These are phyloP conservation scores for Cantharis nigra DNA, from an alignment of 2,888 invertebrate species.

Conservation along the genomic window DNA sequence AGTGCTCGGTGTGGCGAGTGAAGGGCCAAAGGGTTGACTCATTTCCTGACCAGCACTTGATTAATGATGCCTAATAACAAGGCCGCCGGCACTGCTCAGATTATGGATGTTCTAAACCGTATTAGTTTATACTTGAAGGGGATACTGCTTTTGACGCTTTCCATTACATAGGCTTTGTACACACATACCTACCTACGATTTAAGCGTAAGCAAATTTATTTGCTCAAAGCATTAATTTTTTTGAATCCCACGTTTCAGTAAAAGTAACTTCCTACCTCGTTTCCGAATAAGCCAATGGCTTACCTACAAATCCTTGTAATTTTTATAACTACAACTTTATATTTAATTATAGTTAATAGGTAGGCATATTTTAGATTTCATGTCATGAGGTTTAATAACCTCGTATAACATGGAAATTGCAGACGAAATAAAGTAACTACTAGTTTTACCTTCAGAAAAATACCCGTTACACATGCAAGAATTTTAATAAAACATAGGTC, in stretches of 20 bases:
- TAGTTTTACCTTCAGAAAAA: background rate
- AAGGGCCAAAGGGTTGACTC: slow-evolving; percentile 58
- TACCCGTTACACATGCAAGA: background rate
- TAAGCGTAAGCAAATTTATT: slow-evolving; percentile 2
- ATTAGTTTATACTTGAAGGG: slow-evolving; percentile 46
- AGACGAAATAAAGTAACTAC: background rate
- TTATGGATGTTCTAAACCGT: slow-evolving; percentile 46
- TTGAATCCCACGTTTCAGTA: background rate
- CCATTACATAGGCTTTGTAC: slow-evolving; percentile 11
- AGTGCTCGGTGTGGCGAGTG: slow-evolving; percentile 42
- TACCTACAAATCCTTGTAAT: background rate
- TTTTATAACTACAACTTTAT: background rate
- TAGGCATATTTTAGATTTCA: background rate
- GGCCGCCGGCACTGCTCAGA: slow-evolving; percentile 42
- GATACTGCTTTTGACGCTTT: slow-evolving; percentile 50
- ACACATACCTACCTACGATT: slow-evolving; percentile 10
- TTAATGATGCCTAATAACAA: slow-evolving; percentile 58
- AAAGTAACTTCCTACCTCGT: background rate
- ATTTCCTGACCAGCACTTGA: slow-evolving; percentile 58
- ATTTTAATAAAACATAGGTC: background rate
- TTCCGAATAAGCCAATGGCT: background rate
- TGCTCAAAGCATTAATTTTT: background rate
- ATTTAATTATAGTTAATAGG: background rate
- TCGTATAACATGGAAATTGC: background rate
- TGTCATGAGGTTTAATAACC: background rate